Evolutionary conservation across 2,888 invertebrate species (phyloP).

Genomic region (Dendrolimus houi): DNA sequence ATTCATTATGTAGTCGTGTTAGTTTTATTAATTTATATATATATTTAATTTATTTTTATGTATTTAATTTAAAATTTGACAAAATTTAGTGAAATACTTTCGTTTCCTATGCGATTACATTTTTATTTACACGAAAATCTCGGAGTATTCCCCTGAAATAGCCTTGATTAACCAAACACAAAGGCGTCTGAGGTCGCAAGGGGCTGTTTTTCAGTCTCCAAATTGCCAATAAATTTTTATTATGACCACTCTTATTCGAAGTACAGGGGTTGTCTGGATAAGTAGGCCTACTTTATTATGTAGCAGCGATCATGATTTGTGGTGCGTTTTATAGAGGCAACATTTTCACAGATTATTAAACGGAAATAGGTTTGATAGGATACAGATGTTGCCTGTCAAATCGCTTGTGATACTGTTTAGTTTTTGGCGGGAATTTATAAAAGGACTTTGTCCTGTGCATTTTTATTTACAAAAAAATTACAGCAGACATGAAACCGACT

Average conservation of each 20-base stretch:
- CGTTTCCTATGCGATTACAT: not conserved
- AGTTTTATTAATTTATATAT: no score
- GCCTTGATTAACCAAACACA: conserved; percentile 66
- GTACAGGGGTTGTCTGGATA: conserved; percentile 59
- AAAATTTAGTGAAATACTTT: not conserved
- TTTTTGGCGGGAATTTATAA: no score
- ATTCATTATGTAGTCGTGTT: no score
- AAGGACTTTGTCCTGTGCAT: no score
- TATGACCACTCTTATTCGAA: conserved; percentile 67
- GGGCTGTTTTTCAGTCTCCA: conserved; percentile 56
- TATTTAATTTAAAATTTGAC: no score
- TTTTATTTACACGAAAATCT: not conserved
- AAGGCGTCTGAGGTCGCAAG: conserved; percentile 41
- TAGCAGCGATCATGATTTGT: conserved; percentile 45
- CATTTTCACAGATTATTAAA: no score
- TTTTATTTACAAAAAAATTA: no score
- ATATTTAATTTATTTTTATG: no score
- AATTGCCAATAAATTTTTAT: conserved; percentile 74
- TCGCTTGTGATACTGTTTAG: no score
- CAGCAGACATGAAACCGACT: no score
- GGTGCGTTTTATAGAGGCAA: conserved; percentile 1
- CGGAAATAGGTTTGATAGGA: no score
- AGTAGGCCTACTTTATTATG: conserved; percentile 54
- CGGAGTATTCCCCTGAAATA: not conserved
- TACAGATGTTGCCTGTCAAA: no score